A percentile compares a stretch with the other conserved stretches of the same genome.
These are phyloP conservation scores for Drosophila miranda DNA, from an alignment of 1,140 invertebrate species.

Conservation along the genomic window DNA sequence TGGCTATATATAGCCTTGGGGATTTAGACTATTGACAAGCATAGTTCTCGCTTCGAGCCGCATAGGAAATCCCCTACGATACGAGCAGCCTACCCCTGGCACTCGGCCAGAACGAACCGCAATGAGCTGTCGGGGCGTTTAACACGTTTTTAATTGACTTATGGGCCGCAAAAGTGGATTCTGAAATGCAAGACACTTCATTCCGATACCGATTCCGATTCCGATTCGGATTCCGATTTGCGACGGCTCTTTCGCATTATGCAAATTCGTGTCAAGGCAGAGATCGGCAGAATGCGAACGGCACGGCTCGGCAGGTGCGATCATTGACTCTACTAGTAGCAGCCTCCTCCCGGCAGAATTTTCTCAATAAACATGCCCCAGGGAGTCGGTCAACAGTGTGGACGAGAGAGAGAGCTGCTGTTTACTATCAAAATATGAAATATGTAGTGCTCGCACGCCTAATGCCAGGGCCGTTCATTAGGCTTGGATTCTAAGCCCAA, in stretches of 20 bases:
- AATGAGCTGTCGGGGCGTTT: conserved; percentile 21
- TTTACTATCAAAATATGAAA: conserved; percentile 2
- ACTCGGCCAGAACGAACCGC: conserved; percentile 21
- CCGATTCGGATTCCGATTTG: not conserved
- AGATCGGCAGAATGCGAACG: too few species aligned
- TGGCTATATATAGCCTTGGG: conserved; percentile 17
- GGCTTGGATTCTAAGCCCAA: conserved; percentile 35
- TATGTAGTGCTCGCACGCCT: conserved; percentile 26
- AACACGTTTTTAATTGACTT: conserved; percentile 58
- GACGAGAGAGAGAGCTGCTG: not conserved
- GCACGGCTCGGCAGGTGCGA: conserved; percentile 21
- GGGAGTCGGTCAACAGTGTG: too few species aligned
- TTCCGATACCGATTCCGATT: too few species aligned
- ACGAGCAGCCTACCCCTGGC: conserved; percentile 6
- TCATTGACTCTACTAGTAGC: conserved; percentile 43
- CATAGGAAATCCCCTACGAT: conserved; percentile 41
- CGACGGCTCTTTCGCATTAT: conserved; percentile 38
- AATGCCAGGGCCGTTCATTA: conserved; percentile 59
- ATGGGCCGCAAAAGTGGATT: conserved; percentile 36
- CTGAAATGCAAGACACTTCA: conserved; percentile 23
- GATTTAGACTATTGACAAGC: conserved; percentile 6
- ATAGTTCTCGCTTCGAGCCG: conserved; percentile 16
- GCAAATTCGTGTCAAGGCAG: conserved; percentile 66
- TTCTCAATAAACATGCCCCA: conserved; percentile 18
- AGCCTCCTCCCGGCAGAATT: conserved; percentile 13